Percentiles rank a stretch among this genome's conserved stretches.
Conservation (phyloP, 2,888 invertebrate genomes). For the Drosophila longiperda region DNA sequence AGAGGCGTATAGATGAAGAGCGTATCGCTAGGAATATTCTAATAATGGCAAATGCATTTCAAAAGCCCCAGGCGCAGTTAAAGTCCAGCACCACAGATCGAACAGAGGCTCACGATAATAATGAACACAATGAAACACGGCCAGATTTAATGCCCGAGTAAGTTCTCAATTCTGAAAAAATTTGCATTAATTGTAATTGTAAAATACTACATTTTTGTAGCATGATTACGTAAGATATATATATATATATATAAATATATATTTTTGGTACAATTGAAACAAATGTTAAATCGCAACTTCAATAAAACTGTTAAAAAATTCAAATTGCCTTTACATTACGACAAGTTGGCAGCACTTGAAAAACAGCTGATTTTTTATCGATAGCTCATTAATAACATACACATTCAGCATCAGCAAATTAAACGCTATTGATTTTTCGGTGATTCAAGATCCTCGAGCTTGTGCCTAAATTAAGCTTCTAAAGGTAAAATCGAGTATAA, state of each 20-base stretch:
- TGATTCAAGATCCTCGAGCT: slow-evolving; percentile 23
- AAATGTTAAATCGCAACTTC: slow-evolving; percentile 39
- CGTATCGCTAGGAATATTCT: slow-evolving; percentile 87
- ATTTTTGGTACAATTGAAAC: slow-evolving; percentile 41
- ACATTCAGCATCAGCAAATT: slow-evolving; percentile 7
- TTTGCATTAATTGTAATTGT: background rate
- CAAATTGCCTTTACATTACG: slow-evolving; percentile 1
- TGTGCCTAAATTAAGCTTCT: slow-evolving; percentile 33
- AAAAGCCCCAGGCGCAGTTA: slow-evolving; percentile 47
- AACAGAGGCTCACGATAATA: slow-evolving; percentile 32
- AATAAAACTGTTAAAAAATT: slow-evolving; percentile 43
- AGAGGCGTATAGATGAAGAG: slow-evolving; percentile 88
- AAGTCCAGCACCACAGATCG: slow-evolving; percentile 28
- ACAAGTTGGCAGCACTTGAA: slow-evolving; percentile 29
- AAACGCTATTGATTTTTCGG: slow-evolving; percentile 59
- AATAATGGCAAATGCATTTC: slow-evolving; percentile 81
- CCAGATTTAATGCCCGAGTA: slow-evolving; percentile 75
- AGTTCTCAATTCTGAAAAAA: slow-evolving; percentile 27
- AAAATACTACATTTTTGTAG: slow-evolving; percentile 36
- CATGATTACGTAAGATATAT: slow-evolving; percentile 63
- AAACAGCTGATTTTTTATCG: slow-evolving; percentile 39
- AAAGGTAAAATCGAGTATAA: slow-evolving; percentile 32
- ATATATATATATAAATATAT: slow-evolving; percentile 22
- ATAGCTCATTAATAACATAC: slow-evolving; percentile 4
- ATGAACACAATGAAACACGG: slow-evolving; percentile 32